Base-by-base conservation (phyloP, 2,888 invertebrate species). In the Ophraella communa region DNA sequence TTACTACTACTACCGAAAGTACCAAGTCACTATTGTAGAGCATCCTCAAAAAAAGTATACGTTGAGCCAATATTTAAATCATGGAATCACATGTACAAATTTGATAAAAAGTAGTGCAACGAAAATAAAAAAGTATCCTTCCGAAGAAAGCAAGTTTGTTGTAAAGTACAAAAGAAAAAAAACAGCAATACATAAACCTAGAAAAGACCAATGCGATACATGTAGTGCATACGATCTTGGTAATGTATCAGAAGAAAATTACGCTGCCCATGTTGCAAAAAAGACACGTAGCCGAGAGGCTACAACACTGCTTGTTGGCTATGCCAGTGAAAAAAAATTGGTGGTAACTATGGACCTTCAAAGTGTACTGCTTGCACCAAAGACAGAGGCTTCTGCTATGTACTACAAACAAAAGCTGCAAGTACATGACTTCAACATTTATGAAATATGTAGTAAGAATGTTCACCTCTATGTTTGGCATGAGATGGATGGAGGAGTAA, bases 351-450 rank as follows among this genome's bases (percentile, higher is more conserved):
- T 27, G 27, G 27, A 27, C 27, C 27, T 27, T 27, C 27, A 27
- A 27, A 27, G 8, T 27, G 27, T 27, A 27, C 27, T 27, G 27
- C 27, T 27, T 27, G 27, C 27, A 27, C 27, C 27, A 27, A 27
- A 27, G 27, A 27, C 27, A 8, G 27, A 27, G 27, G 27, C 27
- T 27, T 27, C 27, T 27, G 27, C 27, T 27, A n/a, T 33, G 33
- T 45, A 45, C 21, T 45, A 45, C 45, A 45, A 45, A 4, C 49
- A 49, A 14, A 35, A 66, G 47, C 42, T 71, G 62, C 65, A 66
- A 55, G 58, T 62, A 18, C 61, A 67, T 30, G 57, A 66, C 52
- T 60, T 66, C 53, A 62, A 64, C 18, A 30, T 64, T 35, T 68
- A 58, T 51, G 58, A 30, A 57, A 17, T 64, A 23, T 58, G 66